These are phyloP conservation scores for Drosophila trichaetosa DNA, from an alignment of 2,888 invertebrate genomes.

Conservation along the genomic window DNA sequence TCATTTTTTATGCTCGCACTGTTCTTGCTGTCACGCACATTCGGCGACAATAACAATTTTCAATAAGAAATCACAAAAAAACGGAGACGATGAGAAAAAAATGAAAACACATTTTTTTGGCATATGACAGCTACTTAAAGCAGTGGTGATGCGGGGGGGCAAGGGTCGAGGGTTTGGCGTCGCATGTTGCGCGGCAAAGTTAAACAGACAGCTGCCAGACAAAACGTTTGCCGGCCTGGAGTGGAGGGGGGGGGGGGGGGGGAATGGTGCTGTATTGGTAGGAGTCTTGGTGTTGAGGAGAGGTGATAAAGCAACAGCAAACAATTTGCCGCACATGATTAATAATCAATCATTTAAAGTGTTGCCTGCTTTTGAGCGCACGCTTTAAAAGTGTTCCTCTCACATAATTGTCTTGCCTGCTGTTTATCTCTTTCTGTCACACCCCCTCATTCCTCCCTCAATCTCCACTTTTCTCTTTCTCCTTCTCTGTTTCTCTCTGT, in stretches of 20 bases:
- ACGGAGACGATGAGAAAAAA: constrained; percentile 16
- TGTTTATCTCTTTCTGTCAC: constrained; percentile 21
- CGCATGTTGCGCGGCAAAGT: constrained; percentile 26
- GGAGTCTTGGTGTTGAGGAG: no score
- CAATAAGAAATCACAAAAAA: constrained; percentile 59
- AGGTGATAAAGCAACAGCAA: neutral
- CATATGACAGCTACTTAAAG: constrained; percentile 58
- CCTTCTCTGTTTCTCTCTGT: constrained; percentile 5
- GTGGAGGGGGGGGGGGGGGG: neutral
- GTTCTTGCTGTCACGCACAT: constrained; percentile 57
- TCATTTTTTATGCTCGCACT: constrained; percentile 20
- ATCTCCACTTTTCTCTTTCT: neutral
- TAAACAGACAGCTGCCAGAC: constrained; percentile 54
- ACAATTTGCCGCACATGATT: constrained; percentile 17
- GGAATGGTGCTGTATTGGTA: neutral
- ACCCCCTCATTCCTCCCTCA: neutral
- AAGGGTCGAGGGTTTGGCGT: constrained; percentile 15
- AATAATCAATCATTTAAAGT: constrained; percentile 66
- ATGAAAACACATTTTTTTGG: constrained; percentile 33
- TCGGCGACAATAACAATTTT: constrained; percentile 64
- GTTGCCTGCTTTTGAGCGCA: constrained; percentile 50
- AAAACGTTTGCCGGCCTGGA: constrained; percentile 1
- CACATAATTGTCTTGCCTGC: constrained; percentile 59
- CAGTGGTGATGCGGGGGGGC: neutral
- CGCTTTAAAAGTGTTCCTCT: constrained; percentile 43